These are phyloP conservation scores for Coenonympha glycerion DNA, from an alignment of 2,888 invertebrate species.

Conservation along the genomic window DNA sequence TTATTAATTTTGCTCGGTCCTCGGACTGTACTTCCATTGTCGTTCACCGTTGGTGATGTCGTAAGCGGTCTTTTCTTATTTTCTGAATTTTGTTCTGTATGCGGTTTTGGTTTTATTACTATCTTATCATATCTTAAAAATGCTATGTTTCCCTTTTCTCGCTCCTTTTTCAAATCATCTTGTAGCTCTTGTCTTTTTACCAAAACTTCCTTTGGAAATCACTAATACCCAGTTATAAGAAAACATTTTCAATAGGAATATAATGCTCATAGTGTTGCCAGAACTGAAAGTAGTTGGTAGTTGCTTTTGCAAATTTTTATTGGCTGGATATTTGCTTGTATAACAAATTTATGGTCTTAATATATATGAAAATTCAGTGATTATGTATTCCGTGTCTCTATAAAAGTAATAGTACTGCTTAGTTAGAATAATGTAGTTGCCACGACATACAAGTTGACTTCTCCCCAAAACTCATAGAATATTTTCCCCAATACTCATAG, in stretches of 20 bases:
- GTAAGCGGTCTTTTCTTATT: too few species aligned
- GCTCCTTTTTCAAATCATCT: too few species aligned
- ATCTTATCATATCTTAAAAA: too few species aligned
- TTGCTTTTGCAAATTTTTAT: conserved; percentile 12
- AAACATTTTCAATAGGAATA: background rate
- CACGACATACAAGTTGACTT: background rate
- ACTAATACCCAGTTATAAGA: background rate
- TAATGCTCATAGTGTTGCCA: conserved; percentile 19
- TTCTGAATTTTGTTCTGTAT: too few species aligned
- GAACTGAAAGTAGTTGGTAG: conserved; percentile 21
- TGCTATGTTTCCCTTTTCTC: too few species aligned
- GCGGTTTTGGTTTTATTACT: too few species aligned
- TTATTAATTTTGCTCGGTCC: too few species aligned
- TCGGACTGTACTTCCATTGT: too few species aligned
- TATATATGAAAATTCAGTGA: conserved; percentile 5
- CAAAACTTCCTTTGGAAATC: too few species aligned
- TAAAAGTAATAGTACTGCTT: conserved; percentile 15
- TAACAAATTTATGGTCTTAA: conserved; percentile 6
- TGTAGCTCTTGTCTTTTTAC: too few species aligned
- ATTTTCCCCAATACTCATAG: background rate
- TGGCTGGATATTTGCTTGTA: conserved; percentile 12
- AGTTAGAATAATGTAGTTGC: conserved; percentile 22
- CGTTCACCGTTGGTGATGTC: too few species aligned
- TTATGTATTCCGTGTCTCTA: conserved; percentile 13
- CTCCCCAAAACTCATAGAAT: background rate